Base-by-base conservation (phyloP, 2,888 invertebrate genomes). In the Scaptomyza cyrtandrae region DNA sequence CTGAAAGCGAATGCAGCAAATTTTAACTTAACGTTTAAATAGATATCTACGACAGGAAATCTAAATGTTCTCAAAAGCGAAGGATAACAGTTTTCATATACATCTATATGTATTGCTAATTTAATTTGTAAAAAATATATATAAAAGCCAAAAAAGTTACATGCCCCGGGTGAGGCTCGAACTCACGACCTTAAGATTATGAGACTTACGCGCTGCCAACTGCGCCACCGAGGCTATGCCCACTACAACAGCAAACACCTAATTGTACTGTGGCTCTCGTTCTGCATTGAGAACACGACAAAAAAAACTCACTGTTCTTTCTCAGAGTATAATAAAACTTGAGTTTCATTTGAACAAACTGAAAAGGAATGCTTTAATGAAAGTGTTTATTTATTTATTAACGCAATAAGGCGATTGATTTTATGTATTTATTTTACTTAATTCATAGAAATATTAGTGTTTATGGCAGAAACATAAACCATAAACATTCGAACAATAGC, bases 121-220 rank as follows among this genome's bases (percentile, higher is more conserved):
- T 19, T 43, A 19, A 35, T 44, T 63, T 53, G n/a, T n/a, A 19
- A 31, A 14, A 7, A 39, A 31, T 11, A 6, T 50, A 44, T n/a
- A 14, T 27, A 41, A 62, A 35, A 24, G 31, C 31, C 27, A 52
- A 66, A 76, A 74, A 74, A 50, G 9, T 45, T 77, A 79, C 75
- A 80, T 90, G 90, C 90, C 91, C 91, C 91, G 90, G 83, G 91
- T 90, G 90, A 90, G 90, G 91, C 89, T 90, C 86, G 91, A 91
- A 90, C 90, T 90, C 90, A 90, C 90, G 88, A 91, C 91, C 91
- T 91, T 91, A 91, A 91, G 92, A 91, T 91, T 91, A 91, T 91
- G 91, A 91, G 91, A 91, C 91, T 91, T 91, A 91, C 91, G 91
- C 91, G 91, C 91, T 91, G 89, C 91, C 91, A 85, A 91, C 91